Base-by-base conservation (phyloP, 2,797 vertebrate genomes). In the Enteromius fasciolatus region DNA sequence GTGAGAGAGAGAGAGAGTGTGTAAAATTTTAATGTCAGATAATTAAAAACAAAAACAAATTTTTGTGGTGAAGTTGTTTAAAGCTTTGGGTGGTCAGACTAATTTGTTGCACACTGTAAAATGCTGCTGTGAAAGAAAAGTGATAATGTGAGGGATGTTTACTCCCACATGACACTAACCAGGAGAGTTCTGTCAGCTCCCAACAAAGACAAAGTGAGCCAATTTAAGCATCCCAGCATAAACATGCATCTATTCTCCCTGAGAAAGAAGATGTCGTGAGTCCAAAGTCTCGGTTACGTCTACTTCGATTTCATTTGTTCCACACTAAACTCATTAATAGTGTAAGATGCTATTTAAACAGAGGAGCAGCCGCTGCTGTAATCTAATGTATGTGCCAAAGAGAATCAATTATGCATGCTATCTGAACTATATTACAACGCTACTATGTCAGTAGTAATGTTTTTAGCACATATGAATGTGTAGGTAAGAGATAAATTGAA, bases 81-180 rank as follows among this genome's bases (percentile, higher is more conserved):
- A 46, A 44, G 36, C 12, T 46, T 77, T 83, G 81, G 81, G 81
- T 61, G 81, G 74, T 59, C 80, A 70, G 41, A 15, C 69, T 78
- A 17, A 70, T 84, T 84, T 78, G 33, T 15, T 31, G 66, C n/a
- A 83, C 39, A 12, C 85, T 80, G 87, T 89, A 82, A 90, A 88
- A 90, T 87, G 80, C 70, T 80, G 68, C 78, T 83, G 64, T 50
- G 74, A 61, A 61, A 28, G 41, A 90, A 88, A 80, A 82, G 52
- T 86, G 93, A 95, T 95, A 94, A 94, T 90, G 83, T 75, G 86
- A 90, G 93, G 94, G 93, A 94, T 94, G 94, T 95, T 95, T 95
- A 95, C 89, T 77, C 83, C 61, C 86, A 76, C 50, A 79, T 92
- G 92, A 94, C 87, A 88, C 74, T 88, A 94, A 91, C 85, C 93